Evolutionary conservation across 2,888 invertebrate genomes (phyloP).

Genomic region (Idaea dimidiata): DNA sequence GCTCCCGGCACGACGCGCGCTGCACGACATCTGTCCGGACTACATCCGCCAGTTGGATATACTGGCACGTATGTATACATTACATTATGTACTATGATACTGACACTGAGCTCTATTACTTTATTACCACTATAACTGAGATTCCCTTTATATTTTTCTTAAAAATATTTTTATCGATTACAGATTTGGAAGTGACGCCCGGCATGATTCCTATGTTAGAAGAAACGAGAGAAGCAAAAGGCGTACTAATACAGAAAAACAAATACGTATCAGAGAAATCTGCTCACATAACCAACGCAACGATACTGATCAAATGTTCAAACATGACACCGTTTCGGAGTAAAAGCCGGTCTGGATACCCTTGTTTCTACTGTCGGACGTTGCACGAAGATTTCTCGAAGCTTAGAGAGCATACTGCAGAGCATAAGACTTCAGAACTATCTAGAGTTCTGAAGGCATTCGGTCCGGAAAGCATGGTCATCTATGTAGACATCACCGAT

Average conservation of each 20-base stretch:
- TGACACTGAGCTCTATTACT: too few relatives aligned
- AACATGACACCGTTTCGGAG: constrained; percentile 43
- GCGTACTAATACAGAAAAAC: not conserved
- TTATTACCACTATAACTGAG: not conserved
- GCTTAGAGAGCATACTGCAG: constrained; percentile 28
- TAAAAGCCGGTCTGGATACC: constrained; percentile 38
- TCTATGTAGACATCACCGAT: constrained; percentile 42
- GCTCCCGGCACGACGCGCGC: constrained; percentile 15
- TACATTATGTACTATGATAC: too few relatives aligned
- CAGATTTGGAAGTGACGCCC: constrained; percentile 35
- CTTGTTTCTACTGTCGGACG: constrained; percentile 42
- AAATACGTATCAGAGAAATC: constrained; percentile 30
- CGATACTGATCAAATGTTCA: constrained; percentile 37
- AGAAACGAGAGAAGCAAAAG: not conserved
- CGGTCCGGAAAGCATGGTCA: constrained; percentile 34
- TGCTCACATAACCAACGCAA: constrained; percentile 35
- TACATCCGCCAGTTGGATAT: constrained; percentile 29
- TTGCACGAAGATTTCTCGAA: constrained; percentile 31
- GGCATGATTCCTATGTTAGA: constrained; percentile 17
- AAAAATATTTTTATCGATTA: constrained; percentile 16
- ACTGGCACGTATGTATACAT: constrained; percentile 23
- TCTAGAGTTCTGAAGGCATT: constrained; percentile 30
- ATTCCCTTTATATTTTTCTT: too few relatives aligned
- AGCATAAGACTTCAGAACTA: constrained; percentile 25
- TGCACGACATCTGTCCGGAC: constrained; percentile 23